Conservation (phyloP, 2,888 invertebrate genomes). For the Athalia rosae region DNA sequence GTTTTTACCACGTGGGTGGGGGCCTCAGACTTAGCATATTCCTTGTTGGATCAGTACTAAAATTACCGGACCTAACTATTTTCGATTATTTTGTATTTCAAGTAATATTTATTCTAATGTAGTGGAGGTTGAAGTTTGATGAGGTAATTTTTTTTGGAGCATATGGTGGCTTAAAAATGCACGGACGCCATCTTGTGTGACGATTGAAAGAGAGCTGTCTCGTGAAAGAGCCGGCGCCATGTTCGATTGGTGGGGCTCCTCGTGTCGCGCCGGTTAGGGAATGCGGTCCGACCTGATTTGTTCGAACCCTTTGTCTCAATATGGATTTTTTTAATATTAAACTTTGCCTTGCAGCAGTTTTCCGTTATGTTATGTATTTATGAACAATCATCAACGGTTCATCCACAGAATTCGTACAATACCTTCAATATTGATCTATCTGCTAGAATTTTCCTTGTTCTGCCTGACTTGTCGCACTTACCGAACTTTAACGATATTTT, state of each 20-base stretch:
- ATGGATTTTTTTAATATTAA: constrained; percentile 1
- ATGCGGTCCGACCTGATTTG: constrained; percentile 58
- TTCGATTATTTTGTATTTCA: background rate
- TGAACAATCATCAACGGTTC: background rate
- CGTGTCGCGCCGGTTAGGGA: constrained; percentile 53
- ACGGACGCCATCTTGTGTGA: constrained; percentile 54
- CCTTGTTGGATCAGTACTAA: background rate
- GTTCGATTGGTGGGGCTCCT: constrained; percentile 51
- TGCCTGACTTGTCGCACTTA: too few relatives aligned
- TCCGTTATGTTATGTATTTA: background rate
- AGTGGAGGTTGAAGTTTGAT: background rate
- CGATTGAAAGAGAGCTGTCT: constrained; percentile 47
- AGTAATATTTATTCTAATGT: background rate
- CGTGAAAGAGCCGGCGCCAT: constrained; percentile 54
- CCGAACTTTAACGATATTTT: too few relatives aligned
- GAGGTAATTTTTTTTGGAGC: constrained; percentile 41
- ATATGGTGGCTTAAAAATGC: constrained; percentile 47
- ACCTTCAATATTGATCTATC: background rate
- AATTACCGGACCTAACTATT: background rate
- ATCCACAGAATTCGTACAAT: background rate
- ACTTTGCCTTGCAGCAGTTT: constrained; percentile 15
- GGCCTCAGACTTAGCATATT: background rate
- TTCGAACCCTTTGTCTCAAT: constrained; percentile 43
- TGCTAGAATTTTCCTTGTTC: background rate
- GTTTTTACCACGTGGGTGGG: constrained; percentile 57